Base-by-base conservation (phyloP, 2,113 vertebrate genomes). In the Psephotus haematonotus region DNA sequence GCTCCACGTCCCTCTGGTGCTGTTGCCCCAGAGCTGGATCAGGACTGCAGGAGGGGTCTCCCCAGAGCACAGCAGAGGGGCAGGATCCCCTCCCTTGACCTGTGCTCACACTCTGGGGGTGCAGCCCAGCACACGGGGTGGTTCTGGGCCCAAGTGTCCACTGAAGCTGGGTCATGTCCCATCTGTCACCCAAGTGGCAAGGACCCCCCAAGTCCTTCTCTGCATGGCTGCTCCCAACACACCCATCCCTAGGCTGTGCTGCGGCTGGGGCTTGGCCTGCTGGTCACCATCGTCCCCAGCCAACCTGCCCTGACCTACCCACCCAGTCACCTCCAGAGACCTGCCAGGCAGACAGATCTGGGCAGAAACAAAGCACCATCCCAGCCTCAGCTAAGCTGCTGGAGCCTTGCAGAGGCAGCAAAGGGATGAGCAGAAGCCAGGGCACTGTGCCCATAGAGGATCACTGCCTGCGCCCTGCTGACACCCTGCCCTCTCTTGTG, bases 261-360 rank as follows among this genome's bases (percentile, higher is more conserved):
- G 83, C n/a, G 39, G 18, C 57, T 37, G 60, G 67, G 59, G 70
- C 20, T 27, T 80, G 43, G 74, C 47, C 33, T 59, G 46, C 50
- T 8, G 47, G 19, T 24, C 31, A 20, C 10, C 67, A n/a, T 31
- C 1, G 0, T 35, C 33, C 22, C 22, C 59, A 60, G 39, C 9
- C 8, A 67, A 67, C 44, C n/a, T 67, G n/a, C n/a, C 28, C 68
- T 50, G 16, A 15, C 35, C 46, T 33, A 13, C 5, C 3, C 33
- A 12, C 17, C 27, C 0, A 1, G 9, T 7, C 1, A 0, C 29
- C 46, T 47, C n/a, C 10, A 5, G 22, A 57, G 28, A 28, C 1
- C 2, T 15, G 35, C 10, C 1, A 1, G 37, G 41, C 57, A 53
- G 59, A 17, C 2, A 1, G 57, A 65, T 35, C 29, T 53, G 39